These are phyloP conservation scores for Dolomedes plantarius DNA, from an alignment of 2,888 invertebrate species.

Conservation along the genomic window DNA sequence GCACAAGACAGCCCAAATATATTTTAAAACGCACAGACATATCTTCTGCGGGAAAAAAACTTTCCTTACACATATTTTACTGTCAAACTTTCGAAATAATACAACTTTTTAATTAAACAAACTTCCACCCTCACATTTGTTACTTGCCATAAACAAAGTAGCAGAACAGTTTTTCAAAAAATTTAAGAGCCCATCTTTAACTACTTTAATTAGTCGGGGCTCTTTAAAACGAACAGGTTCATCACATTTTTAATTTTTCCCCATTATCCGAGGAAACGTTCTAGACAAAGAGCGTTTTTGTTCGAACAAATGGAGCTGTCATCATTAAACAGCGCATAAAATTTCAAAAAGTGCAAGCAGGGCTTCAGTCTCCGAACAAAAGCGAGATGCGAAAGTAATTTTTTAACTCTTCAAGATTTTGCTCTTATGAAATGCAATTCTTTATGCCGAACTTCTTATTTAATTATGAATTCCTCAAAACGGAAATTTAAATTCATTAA, in stretches of 20 bases:
- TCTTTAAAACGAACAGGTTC: neutral
- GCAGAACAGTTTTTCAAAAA: neutral
- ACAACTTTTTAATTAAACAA: constrained; percentile 1
- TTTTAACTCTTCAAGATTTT: neutral
- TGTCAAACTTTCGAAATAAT: neutral
- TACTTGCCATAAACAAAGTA: neutral
- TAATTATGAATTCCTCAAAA: neutral
- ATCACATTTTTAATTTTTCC: neutral
- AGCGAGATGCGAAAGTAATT: neutral
- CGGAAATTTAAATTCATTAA: neutral
- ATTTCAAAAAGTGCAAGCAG: neutral
- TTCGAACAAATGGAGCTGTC: neutral
- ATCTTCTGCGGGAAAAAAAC: no score
- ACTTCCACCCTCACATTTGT: neutral
- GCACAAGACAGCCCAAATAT: no score
- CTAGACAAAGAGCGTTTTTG: constrained; percentile 4
- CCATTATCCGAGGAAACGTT: neutral
- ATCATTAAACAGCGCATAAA: neutral
- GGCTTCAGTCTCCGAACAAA: neutral
- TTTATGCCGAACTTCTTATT: neutral
- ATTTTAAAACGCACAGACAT: no score
- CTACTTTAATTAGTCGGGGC: neutral
- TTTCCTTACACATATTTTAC: no score
- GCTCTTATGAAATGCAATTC: neutral
- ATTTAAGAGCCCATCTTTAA: neutral